Base-by-base conservation (phyloP, 1,140 invertebrate species). In the Branchinecta lindahli region DNA sequence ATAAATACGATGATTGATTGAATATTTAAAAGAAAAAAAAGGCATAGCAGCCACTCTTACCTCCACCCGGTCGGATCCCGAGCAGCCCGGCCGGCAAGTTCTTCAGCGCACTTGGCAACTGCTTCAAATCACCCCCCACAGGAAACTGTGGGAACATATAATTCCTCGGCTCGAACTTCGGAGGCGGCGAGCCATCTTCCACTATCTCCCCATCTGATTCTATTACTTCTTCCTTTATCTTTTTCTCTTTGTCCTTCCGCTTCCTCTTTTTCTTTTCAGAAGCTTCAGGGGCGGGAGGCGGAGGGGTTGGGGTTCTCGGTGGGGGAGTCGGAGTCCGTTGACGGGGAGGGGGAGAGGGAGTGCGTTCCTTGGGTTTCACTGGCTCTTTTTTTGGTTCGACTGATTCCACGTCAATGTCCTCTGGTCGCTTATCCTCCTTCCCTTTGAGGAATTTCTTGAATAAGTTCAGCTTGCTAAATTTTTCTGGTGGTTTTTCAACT, bases 371-470 rank as follows among this genome's bases (percentile, higher is more conserved):
- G 1, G 15, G 20, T 8, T 69, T 69, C 67, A 15, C 67, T 44
- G 15, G n/a, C 21, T 71, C 76, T 70, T 15, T 68, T 66, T 44
- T 45, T 44, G 21, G 47, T 9, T 15, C 66, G n/a, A 47, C 45
- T 15, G 20, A 10, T 68, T 18, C 8, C 21, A 65, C n/a, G 20
- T 15, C 12, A 68, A 33, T 15, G 8, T 20, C 45, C 46, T 20
- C 45, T 3, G 44, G 44, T 0, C 44, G 44, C 45, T 71, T 71
- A 15, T 72, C 70, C 68, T 71, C 70, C 66, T 72, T 89, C 18
- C 85, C 84, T 81, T 88, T 89, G 68, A 87, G 85, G 75, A 91
- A 88, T 79, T 90, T 90, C 76, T 90, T 91, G 74, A 91, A 89
- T 76, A 91, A 89, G 80, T 90, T 91, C 44, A 90, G 77, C 77